A percentile compares a stretch with the other conserved stretches of the same genome.
Evolutionary conservation across 2,797 vertebrate genomes (phyloP).

Genomic region (Micromesistius poutassou): DNA sequence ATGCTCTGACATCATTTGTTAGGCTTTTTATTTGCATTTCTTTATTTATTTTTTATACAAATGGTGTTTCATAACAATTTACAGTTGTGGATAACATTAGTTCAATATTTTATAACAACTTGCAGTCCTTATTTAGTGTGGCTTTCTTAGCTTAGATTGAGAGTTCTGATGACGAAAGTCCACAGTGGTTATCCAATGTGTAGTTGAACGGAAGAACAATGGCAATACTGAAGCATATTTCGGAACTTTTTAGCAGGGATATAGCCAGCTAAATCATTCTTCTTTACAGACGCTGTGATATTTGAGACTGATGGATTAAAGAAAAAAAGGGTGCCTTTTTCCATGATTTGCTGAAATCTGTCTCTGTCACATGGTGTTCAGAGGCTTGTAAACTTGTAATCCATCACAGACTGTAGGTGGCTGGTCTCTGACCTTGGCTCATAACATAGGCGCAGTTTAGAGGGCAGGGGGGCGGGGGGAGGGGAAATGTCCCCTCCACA

Average conservation of each 20-base stretch:
- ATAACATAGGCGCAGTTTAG: constrained; percentile 24
- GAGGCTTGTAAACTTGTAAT: constrained; percentile 57
- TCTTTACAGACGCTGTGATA: neutral
- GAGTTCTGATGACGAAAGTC: neutral
- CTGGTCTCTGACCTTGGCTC: constrained; percentile 61
- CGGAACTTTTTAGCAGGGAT: neutral
- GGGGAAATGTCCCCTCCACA: neutral
- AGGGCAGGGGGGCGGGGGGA: too few species aligned
- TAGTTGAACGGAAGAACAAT: neutral
- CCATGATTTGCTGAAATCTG: constrained; percentile 55
- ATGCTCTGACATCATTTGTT: neutral
- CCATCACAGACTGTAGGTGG: constrained; percentile 55
- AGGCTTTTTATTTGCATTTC: neutral
- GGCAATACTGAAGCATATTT: neutral
- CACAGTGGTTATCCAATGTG: neutral
- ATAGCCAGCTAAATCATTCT: neutral
- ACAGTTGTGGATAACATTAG: neutral
- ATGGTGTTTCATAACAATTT: neutral
- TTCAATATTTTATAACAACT: neutral
- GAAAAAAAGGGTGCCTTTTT: constrained; percentile 33
- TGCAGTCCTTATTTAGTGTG: neutral
- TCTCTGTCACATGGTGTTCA: constrained; percentile 59
- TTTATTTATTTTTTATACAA: neutral
- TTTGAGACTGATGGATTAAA: constrained; percentile 17
- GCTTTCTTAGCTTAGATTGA: neutral